Conservation (phyloP, 1,140 invertebrate species). For the Brachionus manjavacas region DNA sequence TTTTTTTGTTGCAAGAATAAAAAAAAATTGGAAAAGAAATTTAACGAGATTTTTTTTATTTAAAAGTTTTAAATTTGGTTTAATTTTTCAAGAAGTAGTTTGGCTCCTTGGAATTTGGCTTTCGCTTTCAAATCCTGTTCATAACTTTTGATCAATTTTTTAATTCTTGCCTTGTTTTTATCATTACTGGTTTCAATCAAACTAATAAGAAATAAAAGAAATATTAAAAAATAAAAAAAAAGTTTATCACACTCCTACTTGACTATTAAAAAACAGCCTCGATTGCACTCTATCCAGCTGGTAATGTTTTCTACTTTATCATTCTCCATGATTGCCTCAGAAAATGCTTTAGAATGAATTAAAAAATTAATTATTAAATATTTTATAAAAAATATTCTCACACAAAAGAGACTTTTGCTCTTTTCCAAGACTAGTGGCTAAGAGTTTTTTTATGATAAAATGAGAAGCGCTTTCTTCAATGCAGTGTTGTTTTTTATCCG, state of each 20-base stretch:
- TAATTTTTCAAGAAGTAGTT: slow-evolving; percentile 51
- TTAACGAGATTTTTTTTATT: not conserved
- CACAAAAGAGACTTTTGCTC: slow-evolving; percentile 7
- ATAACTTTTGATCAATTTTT: slow-evolving; percentile 46
- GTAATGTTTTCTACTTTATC: not conserved
- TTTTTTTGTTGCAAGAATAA: not conserved
- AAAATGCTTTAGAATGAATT: not conserved
- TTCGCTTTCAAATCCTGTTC: slow-evolving; percentile 49
- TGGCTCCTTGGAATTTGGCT: slow-evolving; percentile 54
- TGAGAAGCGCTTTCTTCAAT: slow-evolving; percentile 15
- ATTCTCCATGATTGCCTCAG: not conserved
- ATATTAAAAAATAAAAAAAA: not conserved
- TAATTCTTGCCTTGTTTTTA: slow-evolving; percentile 48
- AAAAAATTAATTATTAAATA: not conserved
- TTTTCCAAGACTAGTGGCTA: not conserved
- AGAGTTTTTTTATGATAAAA: slow-evolving; percentile 31
- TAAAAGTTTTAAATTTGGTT: slow-evolving; percentile 21
- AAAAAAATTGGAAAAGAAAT: not conserved
- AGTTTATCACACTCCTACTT: slow-evolving; percentile 47
- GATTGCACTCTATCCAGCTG: slow-evolving; percentile 54
- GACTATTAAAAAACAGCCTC: slow-evolving; percentile 55
- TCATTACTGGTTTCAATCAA: slow-evolving; percentile 50
- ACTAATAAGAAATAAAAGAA: slow-evolving; percentile 46
- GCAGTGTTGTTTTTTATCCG: not conserved
- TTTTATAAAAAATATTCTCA: not conserved